Base-by-base conservation (phyloP, 2,888 invertebrate genomes). In the Lithophane semibrunnea region DNA sequence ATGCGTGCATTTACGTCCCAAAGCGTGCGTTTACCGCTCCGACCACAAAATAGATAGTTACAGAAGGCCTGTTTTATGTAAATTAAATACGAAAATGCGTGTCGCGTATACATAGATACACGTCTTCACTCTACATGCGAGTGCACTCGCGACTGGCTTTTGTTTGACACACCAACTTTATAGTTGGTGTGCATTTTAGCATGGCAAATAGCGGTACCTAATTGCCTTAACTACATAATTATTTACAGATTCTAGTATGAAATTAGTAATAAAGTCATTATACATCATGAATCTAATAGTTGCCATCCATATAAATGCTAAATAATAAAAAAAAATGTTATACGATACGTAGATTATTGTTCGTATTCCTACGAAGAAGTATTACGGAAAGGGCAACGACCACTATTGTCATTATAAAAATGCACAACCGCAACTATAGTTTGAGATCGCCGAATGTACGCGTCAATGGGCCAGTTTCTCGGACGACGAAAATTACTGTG, bases 1-100 rank as follows among this genome's bases (percentile, higher is more conserved):
- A 78, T 66, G 84, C 84, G 82, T 81, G 84, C 77, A 67, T 81
- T 84, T 84, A 64, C 44, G 74, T 77, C 77, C 68, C 16, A 85
- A 77, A 61, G 54, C 73, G 70, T 58, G 77, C 77, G 63, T 64
- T 73, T 75, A 73, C 67, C 13, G 42, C 44, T 24, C 16, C 54
- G 10, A 37, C 3, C 77, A 61, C 37, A 8, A 54, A 60, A 29
- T 75, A 66, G 1, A 18, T 47, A n/a, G 5, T 2, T 10, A 60
- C 37, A 79, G 75, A 79, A 66, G 54, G 8, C 4, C 5, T 1
- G 8, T 44, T 54, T 16, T 16, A 21, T 12, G 16, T 13, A 10
- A 73, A 10, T 1, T 21, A 49, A 16, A 16, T 16, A 9, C 18
- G 37, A 73, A 37, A 49, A 74, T 13, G 4, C 37, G 10, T 29